A percentile compares a stretch with the other conserved stretches of the same genome.
These are phyloP conservation scores for Rousettus madagascariensis DNA, from an alignment of 2,797 vertebrate genomes.

Conservation along the genomic window DNA sequence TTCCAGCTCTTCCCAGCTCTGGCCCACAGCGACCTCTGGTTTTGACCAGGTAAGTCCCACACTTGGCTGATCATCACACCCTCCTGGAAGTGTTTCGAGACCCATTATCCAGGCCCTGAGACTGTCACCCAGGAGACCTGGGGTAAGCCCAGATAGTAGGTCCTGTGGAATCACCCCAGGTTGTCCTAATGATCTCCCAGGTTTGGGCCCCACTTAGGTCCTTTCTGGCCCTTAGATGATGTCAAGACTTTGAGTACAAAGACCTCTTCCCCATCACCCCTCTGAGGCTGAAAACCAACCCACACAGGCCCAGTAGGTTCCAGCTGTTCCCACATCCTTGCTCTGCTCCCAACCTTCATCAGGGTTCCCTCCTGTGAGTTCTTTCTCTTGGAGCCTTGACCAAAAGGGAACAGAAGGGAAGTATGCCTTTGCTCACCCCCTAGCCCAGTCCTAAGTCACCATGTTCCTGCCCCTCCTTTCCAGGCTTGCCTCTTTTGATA, in stretches of 20 bases:
- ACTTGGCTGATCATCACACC: not conserved
- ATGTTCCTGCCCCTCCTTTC: not conserved
- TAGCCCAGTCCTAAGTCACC: not conserved
- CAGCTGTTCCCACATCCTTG: not conserved
- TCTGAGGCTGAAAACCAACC: not conserved
- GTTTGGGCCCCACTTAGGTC: not conserved
- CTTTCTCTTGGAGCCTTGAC: not conserved
- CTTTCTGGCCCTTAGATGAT: not conserved
- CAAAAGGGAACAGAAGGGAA: not conserved
- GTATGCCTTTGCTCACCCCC: not conserved
- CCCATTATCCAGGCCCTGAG: not conserved
- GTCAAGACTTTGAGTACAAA: not conserved
- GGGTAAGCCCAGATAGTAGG: not conserved
- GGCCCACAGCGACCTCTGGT: not conserved
- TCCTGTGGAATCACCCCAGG: not conserved
- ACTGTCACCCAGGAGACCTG: not conserved
- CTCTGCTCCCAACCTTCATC: not conserved
- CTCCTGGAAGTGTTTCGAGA: not conserved
- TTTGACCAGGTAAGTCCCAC: not conserved
- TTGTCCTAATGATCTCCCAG: not conserved
- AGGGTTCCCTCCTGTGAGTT: not conserved
- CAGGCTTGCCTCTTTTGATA: not conserved
- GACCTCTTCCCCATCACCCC: not conserved
- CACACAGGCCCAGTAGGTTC: not conserved
- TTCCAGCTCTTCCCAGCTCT: not conserved